phyloP scores from a whole-genome alignment of 2,113 vertebrate species.

The Python bivittatus region DNA sequence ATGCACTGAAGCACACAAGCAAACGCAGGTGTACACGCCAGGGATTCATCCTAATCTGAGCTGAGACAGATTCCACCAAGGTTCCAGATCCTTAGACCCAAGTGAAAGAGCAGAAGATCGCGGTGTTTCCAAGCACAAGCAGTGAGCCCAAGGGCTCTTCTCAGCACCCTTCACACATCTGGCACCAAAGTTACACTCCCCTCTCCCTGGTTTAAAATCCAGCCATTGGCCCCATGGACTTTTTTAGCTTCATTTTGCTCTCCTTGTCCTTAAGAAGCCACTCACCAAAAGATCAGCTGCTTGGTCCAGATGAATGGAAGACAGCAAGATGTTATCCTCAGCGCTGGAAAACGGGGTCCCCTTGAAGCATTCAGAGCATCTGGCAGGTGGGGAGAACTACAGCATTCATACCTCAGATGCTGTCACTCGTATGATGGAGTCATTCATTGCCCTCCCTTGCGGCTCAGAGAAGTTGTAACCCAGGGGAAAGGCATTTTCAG shows the following conservation, averaged over 20 bases:
- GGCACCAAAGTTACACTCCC: neutral
- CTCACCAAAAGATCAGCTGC: constrained; percentile 52
- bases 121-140: neutral
- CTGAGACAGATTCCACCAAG: neutral
- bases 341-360: neutral
- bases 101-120: neutral
- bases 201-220: neutral
- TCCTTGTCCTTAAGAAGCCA: neutral
- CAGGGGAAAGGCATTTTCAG: constrained; percentile 37
- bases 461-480: constrained; percentile 33
- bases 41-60: neutral
- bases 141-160: neutral
- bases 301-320: constrained; percentile 36
- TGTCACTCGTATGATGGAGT: accelerated
- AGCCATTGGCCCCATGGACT: neutral
- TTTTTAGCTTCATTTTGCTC: too few relatives aligned
- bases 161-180: neutral
- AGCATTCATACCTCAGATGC: neutral
- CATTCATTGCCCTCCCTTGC: constrained; percentile 47
- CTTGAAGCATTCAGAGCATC: neutral
- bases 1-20: neutral
- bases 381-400: accelerated
- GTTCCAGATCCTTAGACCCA: neutral
- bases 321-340: constrained; percentile 36
- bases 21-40: neutral